Percentiles rank a stretch among this genome's conserved stretches.
These are phyloP conservation scores for Nomia melanderi DNA, from an alignment of 1,140 invertebrate species.

Conservation along the genomic window DNA sequence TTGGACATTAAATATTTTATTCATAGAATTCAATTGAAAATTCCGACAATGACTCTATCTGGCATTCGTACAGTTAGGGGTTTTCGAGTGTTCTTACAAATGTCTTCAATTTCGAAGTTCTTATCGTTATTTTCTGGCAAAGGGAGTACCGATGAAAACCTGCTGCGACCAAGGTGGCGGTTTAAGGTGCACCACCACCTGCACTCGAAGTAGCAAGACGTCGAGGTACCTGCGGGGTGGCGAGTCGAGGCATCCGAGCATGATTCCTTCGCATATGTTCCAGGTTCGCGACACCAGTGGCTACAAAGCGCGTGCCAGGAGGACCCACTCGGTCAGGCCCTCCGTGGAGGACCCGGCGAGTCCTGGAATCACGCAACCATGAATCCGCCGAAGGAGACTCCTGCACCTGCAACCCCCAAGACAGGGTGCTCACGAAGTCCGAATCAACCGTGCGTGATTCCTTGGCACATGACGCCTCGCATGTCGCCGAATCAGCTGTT, in stretches of 20 bases:
- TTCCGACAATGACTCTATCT: too few relatives aligned
- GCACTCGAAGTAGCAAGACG: conserved; percentile 63
- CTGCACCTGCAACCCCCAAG: conserved; percentile 80
- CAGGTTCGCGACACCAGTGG: conserved; percentile 49
- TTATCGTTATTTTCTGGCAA: not conserved
- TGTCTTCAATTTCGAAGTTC: too few relatives aligned
- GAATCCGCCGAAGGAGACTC: conserved; percentile 73
- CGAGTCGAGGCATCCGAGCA: conserved; percentile 68
- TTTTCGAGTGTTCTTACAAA: too few relatives aligned
- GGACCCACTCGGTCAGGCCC: conserved; percentile 34
- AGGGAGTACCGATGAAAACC: conserved; percentile 34
- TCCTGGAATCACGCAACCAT: conserved; percentile 77
- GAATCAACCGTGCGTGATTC: conserved; percentile 66
- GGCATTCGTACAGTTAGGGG: too few relatives aligned
- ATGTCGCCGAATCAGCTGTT: conserved; percentile 23
- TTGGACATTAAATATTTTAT: too few relatives aligned
- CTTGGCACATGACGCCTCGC: conserved; percentile 64
- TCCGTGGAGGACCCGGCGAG: conserved; percentile 65
- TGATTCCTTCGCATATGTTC: conserved; percentile 77
- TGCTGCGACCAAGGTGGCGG: conserved; percentile 52
- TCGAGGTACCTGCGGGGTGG: conserved; percentile 73
- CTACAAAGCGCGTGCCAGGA: conserved; percentile 57
- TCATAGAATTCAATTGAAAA: too few relatives aligned
- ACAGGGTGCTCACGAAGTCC: conserved; percentile 50
- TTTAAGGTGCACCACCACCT: conserved; percentile 74